Evolutionary conservation across 2,888 invertebrate genomes (phyloP).

Genomic region (Hypsopygia costalis): DNA sequence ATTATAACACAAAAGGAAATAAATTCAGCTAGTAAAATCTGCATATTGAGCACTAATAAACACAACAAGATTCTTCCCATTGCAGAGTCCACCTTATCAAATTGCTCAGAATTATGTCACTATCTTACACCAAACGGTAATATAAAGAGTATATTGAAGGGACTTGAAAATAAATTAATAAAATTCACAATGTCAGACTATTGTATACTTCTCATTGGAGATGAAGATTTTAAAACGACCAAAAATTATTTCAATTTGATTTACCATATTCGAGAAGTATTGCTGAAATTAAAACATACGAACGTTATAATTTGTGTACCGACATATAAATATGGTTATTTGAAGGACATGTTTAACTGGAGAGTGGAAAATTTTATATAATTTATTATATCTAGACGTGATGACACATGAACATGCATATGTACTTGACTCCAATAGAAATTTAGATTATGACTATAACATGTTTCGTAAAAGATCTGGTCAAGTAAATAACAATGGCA

Average conservation of each 20-base stretch:
- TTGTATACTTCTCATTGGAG: constrained; percentile 4
- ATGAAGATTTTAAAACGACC: neutral
- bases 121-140: neutral
- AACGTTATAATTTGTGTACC: constrained; percentile 1
- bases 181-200: constrained; percentile 1
- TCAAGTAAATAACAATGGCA: constrained; percentile 2
- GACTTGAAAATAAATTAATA: constrained; percentile 2
- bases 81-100: neutral
- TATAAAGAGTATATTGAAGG: neutral
- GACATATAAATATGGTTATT: neutral
- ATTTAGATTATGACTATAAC: neutral
- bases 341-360: neutral
- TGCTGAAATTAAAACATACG: neutral
- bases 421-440: constrained; percentile 1
- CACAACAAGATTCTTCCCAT: neutral
- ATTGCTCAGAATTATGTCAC: neutral
- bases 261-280: neutral
- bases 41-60: neutral
- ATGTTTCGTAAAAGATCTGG: constrained; percentile 5
- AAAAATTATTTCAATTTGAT: constrained; percentile 4
- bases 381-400: constrained; percentile 1
- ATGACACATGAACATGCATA: constrained; percentile 7
- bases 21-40: constrained; percentile 1
- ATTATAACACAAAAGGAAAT: no score
- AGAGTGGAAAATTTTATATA: constrained; percentile 3